A percentile compares a stretch with the other conserved stretches of the same genome.
Conservation (phyloP, 2,113 vertebrate species). For the Pheucticus melanocephalus region DNA sequence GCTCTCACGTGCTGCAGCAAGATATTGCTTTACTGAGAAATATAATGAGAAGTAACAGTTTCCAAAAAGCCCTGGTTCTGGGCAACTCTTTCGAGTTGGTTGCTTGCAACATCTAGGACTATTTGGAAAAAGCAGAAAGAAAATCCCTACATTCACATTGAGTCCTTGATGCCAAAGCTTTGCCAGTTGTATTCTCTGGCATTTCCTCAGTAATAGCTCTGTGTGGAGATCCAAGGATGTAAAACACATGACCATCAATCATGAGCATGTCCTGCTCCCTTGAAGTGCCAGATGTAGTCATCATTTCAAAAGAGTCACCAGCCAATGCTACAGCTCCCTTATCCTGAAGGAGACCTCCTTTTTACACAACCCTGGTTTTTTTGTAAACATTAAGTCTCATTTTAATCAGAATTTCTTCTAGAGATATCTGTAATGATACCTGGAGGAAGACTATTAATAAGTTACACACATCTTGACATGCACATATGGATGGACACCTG, state of each 20-base stretch:
- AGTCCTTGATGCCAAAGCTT: not conserved
- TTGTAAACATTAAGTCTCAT: not conserved
- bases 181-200: not conserved
- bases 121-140: not conserved
- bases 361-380: not conserved
- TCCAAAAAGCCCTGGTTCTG: not conserved
- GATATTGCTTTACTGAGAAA: not conserved
- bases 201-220: not conserved
- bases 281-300: not conserved
- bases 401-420: not conserved
- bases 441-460: not conserved
- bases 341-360: not conserved
- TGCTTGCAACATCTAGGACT: not conserved
- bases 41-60: not conserved
- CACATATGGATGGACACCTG: not conserved
- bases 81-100: not conserved
- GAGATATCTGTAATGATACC: not conserved
- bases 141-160: not conserved
- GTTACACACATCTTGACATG: not conserved
- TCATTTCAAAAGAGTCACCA: not conserved
- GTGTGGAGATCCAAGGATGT: not conserved
- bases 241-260: not conserved
- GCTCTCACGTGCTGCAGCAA: not conserved
- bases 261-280: not conserved
- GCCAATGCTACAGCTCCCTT: not conserved